Evolutionary conservation across 2,888 invertebrate genomes (phyloP).

Genomic region (Protonemura montana): DNA sequence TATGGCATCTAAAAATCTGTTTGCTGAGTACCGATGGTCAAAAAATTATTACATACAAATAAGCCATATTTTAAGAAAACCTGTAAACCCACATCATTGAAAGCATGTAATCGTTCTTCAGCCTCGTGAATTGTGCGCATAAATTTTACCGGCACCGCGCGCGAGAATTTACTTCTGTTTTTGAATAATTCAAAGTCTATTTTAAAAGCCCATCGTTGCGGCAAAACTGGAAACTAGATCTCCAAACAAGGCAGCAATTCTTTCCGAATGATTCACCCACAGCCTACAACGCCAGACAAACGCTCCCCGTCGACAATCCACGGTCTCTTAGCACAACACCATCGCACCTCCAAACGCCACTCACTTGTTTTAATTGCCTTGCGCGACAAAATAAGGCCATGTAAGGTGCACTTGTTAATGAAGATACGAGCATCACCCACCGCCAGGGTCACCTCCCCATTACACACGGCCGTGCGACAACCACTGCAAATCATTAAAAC

Average conservation of each 20-base stretch:
- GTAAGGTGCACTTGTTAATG: background rate
- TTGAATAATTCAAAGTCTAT: too few species aligned
- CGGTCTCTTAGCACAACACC: background rate
- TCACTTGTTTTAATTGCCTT: background rate
- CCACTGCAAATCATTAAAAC: constrained; percentile 14
- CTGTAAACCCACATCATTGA: too few species aligned
- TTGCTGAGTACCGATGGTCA: too few species aligned
- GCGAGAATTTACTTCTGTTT: too few species aligned
- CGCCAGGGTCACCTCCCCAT: background rate
- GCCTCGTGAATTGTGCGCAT: too few species aligned
- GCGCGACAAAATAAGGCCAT: background rate
- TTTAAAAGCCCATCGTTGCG: background rate
- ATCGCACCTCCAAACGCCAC: background rate
- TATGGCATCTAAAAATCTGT: too few species aligned
- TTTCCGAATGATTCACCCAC: background rate
- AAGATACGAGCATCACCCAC: background rate
- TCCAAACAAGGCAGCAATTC: background rate
- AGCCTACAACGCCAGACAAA: too few species aligned
- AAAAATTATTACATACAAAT: too few species aligned
- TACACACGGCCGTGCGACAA: background rate
- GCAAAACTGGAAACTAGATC: background rate
- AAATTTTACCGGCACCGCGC: too few species aligned
- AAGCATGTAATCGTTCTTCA: too few species aligned
- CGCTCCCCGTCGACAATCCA: background rate
- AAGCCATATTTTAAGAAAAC: too few species aligned